Base-by-base conservation (phyloP, 2,888 invertebrate species). In the Ashinkailepas kermadecensis region DNA sequence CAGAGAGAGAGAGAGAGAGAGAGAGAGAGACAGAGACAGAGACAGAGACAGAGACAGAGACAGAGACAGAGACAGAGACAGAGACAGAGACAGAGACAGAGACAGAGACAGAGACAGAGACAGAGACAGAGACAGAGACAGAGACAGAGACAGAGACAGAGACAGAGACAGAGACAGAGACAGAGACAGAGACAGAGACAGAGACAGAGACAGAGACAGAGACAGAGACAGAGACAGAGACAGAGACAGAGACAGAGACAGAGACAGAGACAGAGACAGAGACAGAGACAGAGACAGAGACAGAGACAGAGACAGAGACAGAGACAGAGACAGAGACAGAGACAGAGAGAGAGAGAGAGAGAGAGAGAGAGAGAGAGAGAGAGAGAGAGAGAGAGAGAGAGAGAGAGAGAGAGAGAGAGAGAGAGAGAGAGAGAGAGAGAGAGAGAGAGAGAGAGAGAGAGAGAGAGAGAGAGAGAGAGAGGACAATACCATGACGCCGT, bases 21-120 rank as follows among this genome's bases (percentile, higher is more conserved):
- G 4, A 39, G 39, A 39, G 39, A 4, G 39, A 39, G 39, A 39
- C 4, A 4, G 39, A 1, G 39, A 39, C 4, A 4, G 39, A 1
- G 39, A 39, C 4, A 4, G 39, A 1, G 39, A 39, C 39, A 4
- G 58, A 2, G 15, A 58, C 7, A 7, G 11, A 2, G 15, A 58
- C 6, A 1, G 58, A 58, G 58, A 58, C 4, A 58, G 58, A 58
- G 78, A 78, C 15, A 78, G 23, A 78, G 78, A 78, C 4, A 78
- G 78, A 78, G 78, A 78, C 21, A 78, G 78, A 78, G 78, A n/a
- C n/a, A 74, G 78, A 78, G 78, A 78, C 21, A n/a, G 78, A 78
- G 78, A 78, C 21, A n/a, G 78, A 78, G 78, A 78, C 21, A n/a
- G 78, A 78, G 78, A 78, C 21, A n/a, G 78, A 78, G 78, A 78